Evolutionary conservation across 2,888 invertebrate genomes (phyloP), one percentile per base, ranked within the genome.

Genomic region (Rhorus exstirpatorius): DNA sequence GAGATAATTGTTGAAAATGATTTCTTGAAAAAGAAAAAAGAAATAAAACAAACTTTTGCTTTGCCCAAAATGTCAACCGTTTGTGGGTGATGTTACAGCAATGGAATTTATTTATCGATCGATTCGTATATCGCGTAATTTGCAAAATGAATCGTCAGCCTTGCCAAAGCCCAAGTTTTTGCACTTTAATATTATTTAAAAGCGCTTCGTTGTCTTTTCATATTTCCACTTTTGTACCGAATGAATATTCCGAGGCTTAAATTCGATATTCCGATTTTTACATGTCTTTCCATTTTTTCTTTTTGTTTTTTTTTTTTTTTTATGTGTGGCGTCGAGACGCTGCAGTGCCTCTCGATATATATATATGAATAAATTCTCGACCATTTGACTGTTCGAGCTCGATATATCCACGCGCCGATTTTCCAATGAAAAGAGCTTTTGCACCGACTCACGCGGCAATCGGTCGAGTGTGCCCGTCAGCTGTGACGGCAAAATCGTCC

Each of bases 401-500:
- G 74, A 6, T 26, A 31, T 24, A 41, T 44, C 21, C 17, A 6
- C 31, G 26, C 55, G 31, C 1, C 63, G 63, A 55, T 31, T 65
- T 24, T 14, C 49, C 12, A 44, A n/a, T 35, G 35, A 61, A 60
- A 61, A 60, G 14, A 21, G 61, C 7, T 44, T n/a, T 51, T 35
- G 49, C 21, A n/a, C 49, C 19, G 38, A 10, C 35, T n/a, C 19
- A 21, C 72, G 72, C 55, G n/a, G n/a, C 70, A 58, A 70, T 70
- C 72, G 51, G 67, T 67, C 65, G 31, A 76, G 41, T 21, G 58
- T 24, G 58, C 60, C 58, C 58, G 14, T 4, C 17, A 31, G 41
- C 24, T 17, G 17, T 14, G 17, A 8, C 8, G n/a, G 21, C 10
- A 19, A 24, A 44, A 67, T 41, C 53, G 35, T 49, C 38, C 46